Percentiles rank a stretch among this genome's conserved stretches.
phyloP scores from a whole-genome alignment of 2,113 vertebrate species.

The Odocoileus hemionus region DNA sequence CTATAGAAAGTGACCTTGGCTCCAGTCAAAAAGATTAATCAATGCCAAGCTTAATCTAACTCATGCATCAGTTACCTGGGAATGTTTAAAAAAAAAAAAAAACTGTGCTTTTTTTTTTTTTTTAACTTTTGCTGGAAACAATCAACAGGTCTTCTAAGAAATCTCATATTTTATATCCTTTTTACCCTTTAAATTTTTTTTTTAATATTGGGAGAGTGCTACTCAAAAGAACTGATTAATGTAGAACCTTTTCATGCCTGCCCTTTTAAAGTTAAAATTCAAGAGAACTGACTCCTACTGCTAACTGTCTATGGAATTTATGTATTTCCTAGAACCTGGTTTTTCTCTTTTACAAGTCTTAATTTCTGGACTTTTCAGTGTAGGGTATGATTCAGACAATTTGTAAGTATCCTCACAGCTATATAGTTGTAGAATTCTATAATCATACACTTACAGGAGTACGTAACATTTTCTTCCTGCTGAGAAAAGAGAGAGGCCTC shows the following conservation, averaged over 20 bases:
- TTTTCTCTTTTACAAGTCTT: not conserved
- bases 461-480: not conserved
- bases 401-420: rapidly evolving
- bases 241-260: not conserved
- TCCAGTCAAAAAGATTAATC: conserved; percentile 22
- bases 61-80: not conserved
- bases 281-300: not conserved
- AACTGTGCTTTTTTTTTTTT: not conserved
- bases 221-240: not conserved
- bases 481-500: not conserved
- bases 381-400: not conserved
- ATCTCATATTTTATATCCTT: not conserved
- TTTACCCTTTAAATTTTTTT: not conserved
- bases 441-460: not conserved
- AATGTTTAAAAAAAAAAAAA: not conserved
- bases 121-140: not conserved
- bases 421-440: not conserved
- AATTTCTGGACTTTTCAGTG: not conserved
- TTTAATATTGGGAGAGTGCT: not conserved
- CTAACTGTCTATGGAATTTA: not conserved
- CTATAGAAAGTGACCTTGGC: conserved; percentile 7
- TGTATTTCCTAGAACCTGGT: not conserved
- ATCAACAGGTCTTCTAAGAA: not conserved
- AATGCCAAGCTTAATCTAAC: conserved; percentile 35
- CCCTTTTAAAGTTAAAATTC: not conserved